These are phyloP conservation scores for Clupea harengus DNA, from an alignment of 2,113 vertebrate species.

Conservation along the genomic window DNA sequence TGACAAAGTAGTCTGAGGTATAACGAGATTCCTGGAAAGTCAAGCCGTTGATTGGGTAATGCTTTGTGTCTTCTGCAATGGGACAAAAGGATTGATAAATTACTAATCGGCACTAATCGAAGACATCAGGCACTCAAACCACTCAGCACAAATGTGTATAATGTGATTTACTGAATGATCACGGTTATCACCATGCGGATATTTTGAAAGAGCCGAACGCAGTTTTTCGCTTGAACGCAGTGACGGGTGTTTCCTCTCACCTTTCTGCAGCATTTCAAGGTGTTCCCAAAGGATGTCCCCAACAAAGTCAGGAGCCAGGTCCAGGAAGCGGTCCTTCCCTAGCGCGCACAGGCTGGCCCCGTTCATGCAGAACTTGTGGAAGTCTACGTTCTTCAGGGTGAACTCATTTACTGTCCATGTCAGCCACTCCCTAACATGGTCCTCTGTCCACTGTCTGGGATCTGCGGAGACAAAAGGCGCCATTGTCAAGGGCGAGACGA, in stretches of 20 bases:
- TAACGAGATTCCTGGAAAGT: conserved; percentile 93
- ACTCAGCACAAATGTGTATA: background rate
- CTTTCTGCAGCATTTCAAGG: conserved; percentile 98
- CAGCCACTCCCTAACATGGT: conserved; percentile 91
- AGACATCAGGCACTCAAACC: background rate
- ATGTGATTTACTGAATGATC: no score
- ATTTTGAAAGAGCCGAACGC: background rate
- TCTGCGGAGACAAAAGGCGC: conserved; percentile 66
- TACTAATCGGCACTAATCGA: conserved; percentile 16
- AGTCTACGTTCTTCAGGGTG: conserved; percentile 94
- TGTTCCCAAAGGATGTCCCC: conserved; percentile 99
- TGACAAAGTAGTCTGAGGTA: conserved; percentile 96
- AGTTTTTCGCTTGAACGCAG: background rate
- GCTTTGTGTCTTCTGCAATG: conserved; percentile 89
- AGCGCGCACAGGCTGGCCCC: conserved; percentile 89
- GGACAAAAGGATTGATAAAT: conserved; percentile 57
- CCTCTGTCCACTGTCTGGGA: conserved; percentile 94
- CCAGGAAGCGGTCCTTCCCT: conserved; percentile 96
- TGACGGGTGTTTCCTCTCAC: conserved; percentile 57
- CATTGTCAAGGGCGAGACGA: background rate
- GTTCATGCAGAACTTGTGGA: conserved; percentile 93
- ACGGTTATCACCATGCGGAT: no score
- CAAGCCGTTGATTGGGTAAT: conserved; percentile 85
- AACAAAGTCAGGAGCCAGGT: conserved; percentile 95
- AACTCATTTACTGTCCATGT: conserved; percentile 98